Percentiles rank a stretch among this genome's conserved stretches.
Conservation (phyloP, 2,113 vertebrate species). For the Scophthalmus maximus region DNA sequence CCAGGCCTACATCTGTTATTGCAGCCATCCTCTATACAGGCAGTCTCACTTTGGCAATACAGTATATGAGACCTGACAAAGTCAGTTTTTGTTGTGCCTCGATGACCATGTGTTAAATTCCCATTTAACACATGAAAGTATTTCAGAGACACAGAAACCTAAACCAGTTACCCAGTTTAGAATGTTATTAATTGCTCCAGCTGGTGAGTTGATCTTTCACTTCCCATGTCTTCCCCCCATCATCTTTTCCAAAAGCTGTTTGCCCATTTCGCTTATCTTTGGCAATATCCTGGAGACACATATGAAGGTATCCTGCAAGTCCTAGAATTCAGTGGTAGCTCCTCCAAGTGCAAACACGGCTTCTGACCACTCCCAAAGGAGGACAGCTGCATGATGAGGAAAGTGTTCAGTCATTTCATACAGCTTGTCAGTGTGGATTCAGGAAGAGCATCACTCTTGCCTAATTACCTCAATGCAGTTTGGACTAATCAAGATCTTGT, state of each 20-base stretch:
- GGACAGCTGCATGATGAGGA: conserved; percentile 71
- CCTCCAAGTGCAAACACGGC: conserved; percentile 77
- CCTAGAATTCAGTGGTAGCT: conserved; percentile 10
- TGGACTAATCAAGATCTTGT: not conserved
- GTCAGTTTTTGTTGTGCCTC: not conserved
- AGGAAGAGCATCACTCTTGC: conserved; percentile 51
- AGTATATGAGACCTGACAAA: not conserved
- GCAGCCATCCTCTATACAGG: not conserved
- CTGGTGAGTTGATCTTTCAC: not conserved
- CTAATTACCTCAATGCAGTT: conserved; percentile 10
- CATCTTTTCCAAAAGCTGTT: not conserved
- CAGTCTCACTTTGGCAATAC: not conserved
- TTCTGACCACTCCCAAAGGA: conserved; percentile 50
- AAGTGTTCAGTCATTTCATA: not conserved
- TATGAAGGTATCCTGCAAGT: conserved; percentile 1
- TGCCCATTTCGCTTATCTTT: not conserved
- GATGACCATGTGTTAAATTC: not conserved
- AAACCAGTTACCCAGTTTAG: not conserved
- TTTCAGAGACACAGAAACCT: not conserved
- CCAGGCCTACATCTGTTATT: not conserved
- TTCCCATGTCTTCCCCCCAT: not conserved
- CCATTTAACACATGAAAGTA: not conserved
- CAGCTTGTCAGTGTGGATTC: conserved; percentile 44
- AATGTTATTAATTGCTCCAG: not conserved
- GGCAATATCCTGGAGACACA: conserved; percentile 18